Evolutionary conservation across 2,113 vertebrate genomes (phyloP).

Genomic region (Copsychus sechellarum): DNA sequence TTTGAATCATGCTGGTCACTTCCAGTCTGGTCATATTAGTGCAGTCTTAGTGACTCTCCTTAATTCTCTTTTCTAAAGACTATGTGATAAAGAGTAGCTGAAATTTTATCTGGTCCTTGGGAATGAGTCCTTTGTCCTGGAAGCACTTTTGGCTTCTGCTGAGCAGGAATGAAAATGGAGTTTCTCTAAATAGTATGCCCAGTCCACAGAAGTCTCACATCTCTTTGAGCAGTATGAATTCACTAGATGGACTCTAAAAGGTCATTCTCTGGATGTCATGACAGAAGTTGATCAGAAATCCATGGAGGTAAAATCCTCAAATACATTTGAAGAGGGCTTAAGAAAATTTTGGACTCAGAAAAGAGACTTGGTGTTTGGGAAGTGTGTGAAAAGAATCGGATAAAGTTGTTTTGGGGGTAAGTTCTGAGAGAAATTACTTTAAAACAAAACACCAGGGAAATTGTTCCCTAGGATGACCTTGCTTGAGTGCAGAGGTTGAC

Average conservation of each 20-base stretch:
- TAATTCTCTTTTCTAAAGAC: not conserved
- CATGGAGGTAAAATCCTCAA: not conserved
- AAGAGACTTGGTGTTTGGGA: not conserved
- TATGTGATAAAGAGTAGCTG: not conserved
- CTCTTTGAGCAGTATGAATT: not conserved
- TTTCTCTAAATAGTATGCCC: not conserved
- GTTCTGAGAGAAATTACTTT: not conserved
- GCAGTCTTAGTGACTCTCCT: not conserved
- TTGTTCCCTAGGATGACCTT: not conserved
- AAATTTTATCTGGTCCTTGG: not conserved
- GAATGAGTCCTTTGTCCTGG: not conserved
- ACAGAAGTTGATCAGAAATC: not conserved
- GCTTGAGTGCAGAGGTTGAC: not conserved
- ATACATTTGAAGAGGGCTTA: not conserved
- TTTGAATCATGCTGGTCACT: not conserved
- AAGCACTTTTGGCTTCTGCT: not conserved
- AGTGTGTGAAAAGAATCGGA: not conserved
- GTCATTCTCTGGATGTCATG: not conserved
- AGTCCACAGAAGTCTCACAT: fast-evolving
- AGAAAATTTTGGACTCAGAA: not conserved
- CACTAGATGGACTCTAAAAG: not conserved
- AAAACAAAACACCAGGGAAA: not conserved
- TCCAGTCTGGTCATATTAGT: not conserved
- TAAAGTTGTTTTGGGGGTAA: not conserved
- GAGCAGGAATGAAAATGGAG: not conserved